Base-by-base conservation (phyloP, 2,888 invertebrate species). In the Plebejus melissa region DNA sequence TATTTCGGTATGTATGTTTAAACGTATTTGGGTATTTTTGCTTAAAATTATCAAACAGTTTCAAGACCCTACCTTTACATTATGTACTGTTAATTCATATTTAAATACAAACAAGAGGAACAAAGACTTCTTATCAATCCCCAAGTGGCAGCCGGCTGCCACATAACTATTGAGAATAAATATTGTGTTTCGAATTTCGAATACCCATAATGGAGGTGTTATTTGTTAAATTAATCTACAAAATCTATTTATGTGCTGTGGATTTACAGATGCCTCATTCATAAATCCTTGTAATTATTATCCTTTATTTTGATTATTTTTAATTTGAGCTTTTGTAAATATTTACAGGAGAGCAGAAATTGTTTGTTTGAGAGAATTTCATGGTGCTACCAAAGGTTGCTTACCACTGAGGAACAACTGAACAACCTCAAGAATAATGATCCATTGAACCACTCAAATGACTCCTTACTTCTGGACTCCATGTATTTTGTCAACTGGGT, bases 401-500 rank as follows among this genome's bases (percentile, higher is more conserved):
- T 81, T 7, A 79, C 83, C 46, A 83, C 91, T 72, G 83, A 88
- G 60, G 82, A 83, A 28, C 82, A 84, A 76, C 76, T 89, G 22
- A 82, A 86, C 74, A 81, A 77, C 41, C 75, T 78, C 22, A 28
- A 74, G 28, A 77, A 79, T 5, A 69, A 80, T 32, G 77, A 81
- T 75, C 78, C 85, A 54, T 65, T 46, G 13, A 46, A 82, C 77
- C 78, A 78, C 69, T 75, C 79, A 4, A 81, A 88, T 78, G 83
- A 87, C 32, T 86, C 88, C 0, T 80, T 89, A 1, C 82, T 88
- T 76, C 77, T 82, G 0, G 84, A 86, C 13, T 85, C 86, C 3
- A 90, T 93, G 90, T 90, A 91, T 80, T 93, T 93, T 86, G 90
- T 93, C 5, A 91, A 92, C 80, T 93, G 93, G 93, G 91, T 93